Evolutionary conservation across 1,140 invertebrate genomes (phyloP), one percentile per base, ranked within the genome.

Genomic region (Armadillidium nasatum): DNA sequence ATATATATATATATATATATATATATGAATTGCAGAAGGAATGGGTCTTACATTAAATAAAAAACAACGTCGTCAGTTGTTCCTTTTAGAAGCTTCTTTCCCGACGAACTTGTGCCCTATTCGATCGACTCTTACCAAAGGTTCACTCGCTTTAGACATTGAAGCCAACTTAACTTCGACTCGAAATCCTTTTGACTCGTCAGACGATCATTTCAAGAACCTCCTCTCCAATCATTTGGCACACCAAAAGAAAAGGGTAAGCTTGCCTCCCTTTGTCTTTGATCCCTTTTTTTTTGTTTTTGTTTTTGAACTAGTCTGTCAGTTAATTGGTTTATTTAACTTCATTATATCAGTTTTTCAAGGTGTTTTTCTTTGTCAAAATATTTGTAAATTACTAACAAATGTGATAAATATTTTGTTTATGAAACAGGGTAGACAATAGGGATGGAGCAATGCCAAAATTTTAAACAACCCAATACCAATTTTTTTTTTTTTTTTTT

Each of bases 201-300:
- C 87, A 2, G 91, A 93, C 67, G 79, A 77, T 43, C 72, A 78
- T 54, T 80, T 80, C 50, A 68, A 76, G 15, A 76, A 77, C 19
- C 77, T 80, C 73, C 19, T 82, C 23, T 44, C 75, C 13, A 68
- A 45, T 54, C 76, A 79, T 89, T 89, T 79, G 87, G 87, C 77
- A 84, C 88, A 81, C 87, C 89, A 85, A 80, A 88, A 11, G 86
- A 88, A 50, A 84, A 85, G 73, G 88, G 89, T 83, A 87, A 88
- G 83, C 82, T 85, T 68, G 33, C n/a, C n/a, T n/a, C n/a, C n/a
- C n/a, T n/a, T n/a, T n/a, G n/a, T n/a, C 70, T 60, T 73, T 9
- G 33, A 80, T 80, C 68, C 85, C 81, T 45, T 83, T 80, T 70
- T n/a, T 67, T 79, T 71, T 75, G n/a, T n/a, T n/a, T n/a, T n/a